Evolutionary conservation across 2,797 vertebrate genomes (phyloP), one percentile per base, ranked within the genome.

Genomic region (Pygocentrus nattereri): DNA sequence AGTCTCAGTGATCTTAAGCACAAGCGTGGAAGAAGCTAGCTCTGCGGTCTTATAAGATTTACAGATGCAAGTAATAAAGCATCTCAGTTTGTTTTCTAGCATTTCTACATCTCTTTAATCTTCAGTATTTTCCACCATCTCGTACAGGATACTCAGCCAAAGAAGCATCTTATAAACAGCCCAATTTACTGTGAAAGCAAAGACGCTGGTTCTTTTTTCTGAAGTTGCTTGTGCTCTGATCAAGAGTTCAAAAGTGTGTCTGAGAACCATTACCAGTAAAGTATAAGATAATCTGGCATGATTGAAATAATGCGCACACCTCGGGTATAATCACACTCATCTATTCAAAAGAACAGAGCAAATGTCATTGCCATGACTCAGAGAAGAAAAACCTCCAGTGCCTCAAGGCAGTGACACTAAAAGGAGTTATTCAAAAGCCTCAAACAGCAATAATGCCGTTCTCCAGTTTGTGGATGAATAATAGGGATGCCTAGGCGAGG

Each of bases 361-460:
- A 70, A 82, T 76, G 64, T 78, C 61, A 30, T 31, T 81, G 78
- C 59, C 49, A 16, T 72, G 54, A 74, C 58, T 75, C 1, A 19
- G 67, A 54, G 41, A 56, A 59, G 54, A 30, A 30, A 44, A 67
- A 86, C 64, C 18, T 47, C 6, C 54, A 77, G 16, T 7, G 30
- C 59, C 72, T 81, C 49, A 50, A 74, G 52, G 62, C 30, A 52
- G 59, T 61, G 58, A 79, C 76, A 72, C 27, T 58, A 81, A 79
- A 76, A 79, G 75, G n/a, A 41, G 61, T 74, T 64, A 76, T 79
- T 84, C 61, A 79, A 65, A 47, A 25, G 68, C 23, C 34, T 56
- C 34, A 49, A 21, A 64, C 50, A 78, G 64, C 59, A 78, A 70
- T 65, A 77, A 67, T 61, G 12, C 19, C 0, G 18, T 50, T n/a